A percentile compares a stretch with the other conserved stretches of the same genome.
Conservation (phyloP, 1,140 invertebrate genomes). For the Proales similis region DNA sequence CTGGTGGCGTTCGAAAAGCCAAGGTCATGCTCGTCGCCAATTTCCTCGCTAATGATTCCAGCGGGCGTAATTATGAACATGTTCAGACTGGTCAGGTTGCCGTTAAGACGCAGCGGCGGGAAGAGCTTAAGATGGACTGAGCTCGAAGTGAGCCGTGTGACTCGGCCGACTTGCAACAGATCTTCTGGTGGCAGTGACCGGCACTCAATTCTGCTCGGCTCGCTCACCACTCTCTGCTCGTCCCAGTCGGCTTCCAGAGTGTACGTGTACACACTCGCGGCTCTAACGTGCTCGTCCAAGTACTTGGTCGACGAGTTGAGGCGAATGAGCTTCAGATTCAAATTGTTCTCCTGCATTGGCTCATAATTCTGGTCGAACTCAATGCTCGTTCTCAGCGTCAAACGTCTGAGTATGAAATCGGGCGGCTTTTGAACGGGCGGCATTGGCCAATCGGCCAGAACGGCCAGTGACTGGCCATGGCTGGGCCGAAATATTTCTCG, state of each 20-base stretch:
- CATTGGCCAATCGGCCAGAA: neutral
- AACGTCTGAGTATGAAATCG: neutral
- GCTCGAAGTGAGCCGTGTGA: neutral
- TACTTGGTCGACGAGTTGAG: neutral
- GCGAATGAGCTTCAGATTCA: neutral
- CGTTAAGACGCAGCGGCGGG: conserved; percentile 22
- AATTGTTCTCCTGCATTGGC: neutral
- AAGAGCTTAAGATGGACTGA: conserved; percentile 3
- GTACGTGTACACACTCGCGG: neutral
- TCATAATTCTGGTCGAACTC: conserved; percentile 9
- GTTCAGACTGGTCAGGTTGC: neutral
- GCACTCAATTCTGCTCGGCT: neutral
- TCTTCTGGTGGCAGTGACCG: neutral
- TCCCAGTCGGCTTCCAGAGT: neutral
- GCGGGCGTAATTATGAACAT: neutral
- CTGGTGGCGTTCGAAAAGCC: neutral
- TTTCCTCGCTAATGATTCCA: neutral
- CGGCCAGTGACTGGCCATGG: no score
- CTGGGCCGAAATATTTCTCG: no score
- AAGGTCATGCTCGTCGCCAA: neutral
- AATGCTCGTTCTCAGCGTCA: neutral
- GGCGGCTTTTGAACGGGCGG: neutral
- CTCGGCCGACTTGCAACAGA: neutral
- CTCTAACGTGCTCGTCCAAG: neutral
- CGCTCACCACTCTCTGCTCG: neutral